Evolutionary conservation across 2,888 invertebrate genomes (phyloP), one percentile per base, ranked within the genome.

Genomic region (Pristionchus japonicus): DNA sequence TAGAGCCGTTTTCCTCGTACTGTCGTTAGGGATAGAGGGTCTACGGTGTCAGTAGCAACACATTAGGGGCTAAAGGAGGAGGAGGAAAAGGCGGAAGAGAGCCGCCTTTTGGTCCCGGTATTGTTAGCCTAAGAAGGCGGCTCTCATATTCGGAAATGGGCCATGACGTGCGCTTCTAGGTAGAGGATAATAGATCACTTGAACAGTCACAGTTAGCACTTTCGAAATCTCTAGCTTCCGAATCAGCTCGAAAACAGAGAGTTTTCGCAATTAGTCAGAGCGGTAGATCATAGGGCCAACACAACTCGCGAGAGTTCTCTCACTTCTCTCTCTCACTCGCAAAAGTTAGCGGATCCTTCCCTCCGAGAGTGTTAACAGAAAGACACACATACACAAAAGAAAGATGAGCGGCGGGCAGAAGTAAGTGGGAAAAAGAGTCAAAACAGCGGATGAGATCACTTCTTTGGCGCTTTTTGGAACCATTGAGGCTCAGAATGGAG

Each of bases 301-400:
- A 9, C 43, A 57, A 17, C 64, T 3, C 70, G 34, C 70, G 70
- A 67, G 31, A 70, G 70, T 70, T 70, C 70, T 70, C 70, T 70
- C 70, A 70, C 70, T 37, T 37, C 23, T 13, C 13, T 37, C 20
- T 11, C 31, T 27, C 64, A 11, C 64, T 9, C 70, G 3, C 34
- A 37, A 70, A 70, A 70, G 70, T 70, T 70, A 70, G 70, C 70
- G 37, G 31, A 70, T 70, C 64, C 27, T 64, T 37, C 67, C 52
- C 52, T 52, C 57, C 70, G 70, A 34, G 70, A 77, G 77, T 77
- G 77, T 77, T 77, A 77, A 77, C 77, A 77, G 77, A 77, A 77
- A 43, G 43, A 34, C n/a, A 77, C 40, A 37, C 34, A 67, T 34
- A 67, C 20, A 67, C 20, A n/a, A n/a, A n/a, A 34, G 15, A 40